Conservation (phyloP, 2,113 vertebrate species). For the Myiagra hebetior region DNA sequence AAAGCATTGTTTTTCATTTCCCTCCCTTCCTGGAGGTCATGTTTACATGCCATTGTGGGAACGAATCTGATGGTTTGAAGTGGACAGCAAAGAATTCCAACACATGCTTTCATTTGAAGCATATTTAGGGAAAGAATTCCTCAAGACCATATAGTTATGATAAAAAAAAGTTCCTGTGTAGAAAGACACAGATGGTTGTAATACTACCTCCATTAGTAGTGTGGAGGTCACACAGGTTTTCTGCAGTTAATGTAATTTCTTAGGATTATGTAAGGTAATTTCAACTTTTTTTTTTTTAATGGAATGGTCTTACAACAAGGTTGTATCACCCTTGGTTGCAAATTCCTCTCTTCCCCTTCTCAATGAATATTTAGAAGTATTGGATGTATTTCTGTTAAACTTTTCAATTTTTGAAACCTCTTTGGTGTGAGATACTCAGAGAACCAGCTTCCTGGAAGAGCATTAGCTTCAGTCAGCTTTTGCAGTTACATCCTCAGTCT, state of each 20-base stretch:
- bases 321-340: background rate
- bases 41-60: constrained; percentile 63
- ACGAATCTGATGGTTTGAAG: constrained; percentile 66
- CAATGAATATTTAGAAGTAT: background rate
- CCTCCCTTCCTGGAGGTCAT: constrained; percentile 47
- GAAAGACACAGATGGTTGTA: background rate
- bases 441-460: background rate
- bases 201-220: background rate
- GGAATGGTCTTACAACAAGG: background rate
- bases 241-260: background rate
- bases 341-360: background rate
- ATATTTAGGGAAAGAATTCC: constrained; percentile 57
- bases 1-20: background rate
- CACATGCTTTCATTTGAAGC: constrained; percentile 57
- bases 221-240: background rate
- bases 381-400: background rate
- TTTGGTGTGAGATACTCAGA: background rate
- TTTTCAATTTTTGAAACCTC: background rate
- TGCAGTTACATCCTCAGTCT: background rate
- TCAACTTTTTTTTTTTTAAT: background rate
- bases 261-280: background rate
- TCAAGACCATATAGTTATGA: background rate
- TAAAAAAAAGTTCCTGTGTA: background rate
- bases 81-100: constrained; percentile 59
- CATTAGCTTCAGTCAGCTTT: background rate